phyloP scores from a whole-genome alignment of 2,888 invertebrate species.

The Hyposoter didymator region DNA sequence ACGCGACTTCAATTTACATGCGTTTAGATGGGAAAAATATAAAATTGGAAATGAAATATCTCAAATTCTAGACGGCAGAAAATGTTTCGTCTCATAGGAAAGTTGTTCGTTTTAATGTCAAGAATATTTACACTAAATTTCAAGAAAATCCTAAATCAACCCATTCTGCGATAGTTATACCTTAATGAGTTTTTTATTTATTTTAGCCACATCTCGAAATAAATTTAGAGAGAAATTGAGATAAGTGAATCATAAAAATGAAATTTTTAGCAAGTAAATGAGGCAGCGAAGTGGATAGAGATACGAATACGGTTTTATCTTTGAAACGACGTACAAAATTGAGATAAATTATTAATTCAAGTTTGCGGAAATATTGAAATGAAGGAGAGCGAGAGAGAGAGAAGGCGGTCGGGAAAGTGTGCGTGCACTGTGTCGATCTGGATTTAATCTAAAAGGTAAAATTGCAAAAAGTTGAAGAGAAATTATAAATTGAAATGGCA shows the following conservation, averaged over 20 bases:
- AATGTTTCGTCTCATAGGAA: no score
- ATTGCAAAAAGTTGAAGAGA: background rate
- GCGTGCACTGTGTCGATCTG: background rate
- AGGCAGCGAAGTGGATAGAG: background rate
- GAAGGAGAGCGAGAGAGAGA: background rate
- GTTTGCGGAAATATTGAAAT: background rate
- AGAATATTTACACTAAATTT: no score
- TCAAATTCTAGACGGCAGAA: no score
- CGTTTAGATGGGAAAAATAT: no score
- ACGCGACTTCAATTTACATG: no score
- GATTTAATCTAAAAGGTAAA: background rate
- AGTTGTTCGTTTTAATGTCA: no score
- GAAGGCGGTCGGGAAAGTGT: background rate
- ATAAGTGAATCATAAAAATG: background rate
- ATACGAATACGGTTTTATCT: background rate
- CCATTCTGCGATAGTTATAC: no score
- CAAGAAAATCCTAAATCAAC: no score
- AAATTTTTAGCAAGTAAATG: background rate
- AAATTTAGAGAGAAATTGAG: slow-evolving; percentile 7
- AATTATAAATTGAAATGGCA: background rate
- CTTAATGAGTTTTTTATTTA: background rate
- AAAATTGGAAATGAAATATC: no score
- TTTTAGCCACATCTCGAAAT: background rate
- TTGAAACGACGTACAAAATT: background rate
- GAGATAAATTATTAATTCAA: slow-evolving; percentile 6